Conservation (phyloP, 2,888 invertebrate species). For the Sturmia bella region DNA sequence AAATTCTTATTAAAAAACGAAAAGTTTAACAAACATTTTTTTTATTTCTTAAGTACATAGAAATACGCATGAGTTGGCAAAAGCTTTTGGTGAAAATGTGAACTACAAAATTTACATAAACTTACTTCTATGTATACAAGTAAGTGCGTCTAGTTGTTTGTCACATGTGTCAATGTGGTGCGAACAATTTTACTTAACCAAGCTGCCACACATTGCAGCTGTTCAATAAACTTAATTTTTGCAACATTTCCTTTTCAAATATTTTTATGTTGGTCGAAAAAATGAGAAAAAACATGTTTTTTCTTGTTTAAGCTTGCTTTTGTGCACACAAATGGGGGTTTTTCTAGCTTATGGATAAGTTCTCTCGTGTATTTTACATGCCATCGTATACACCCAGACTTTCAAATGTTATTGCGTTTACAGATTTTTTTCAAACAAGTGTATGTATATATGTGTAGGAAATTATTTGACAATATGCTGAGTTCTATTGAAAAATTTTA, state of each 20-base stretch:
- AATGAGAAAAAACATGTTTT: constrained; percentile 1
- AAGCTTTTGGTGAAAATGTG: constrained; percentile 60
- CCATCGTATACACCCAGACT: constrained; percentile 3
- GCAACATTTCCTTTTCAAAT: not conserved
- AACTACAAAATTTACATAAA: constrained; percentile 4
- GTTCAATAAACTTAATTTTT: constrained; percentile 60
- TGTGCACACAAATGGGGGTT: constrained; percentile 34
- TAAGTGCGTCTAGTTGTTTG: not conserved
- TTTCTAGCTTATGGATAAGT: constrained; percentile 45
- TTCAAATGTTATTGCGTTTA: no score
- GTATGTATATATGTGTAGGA: not conserved
- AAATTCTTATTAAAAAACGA: constrained; percentile 41
- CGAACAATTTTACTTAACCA: constrained; percentile 60
- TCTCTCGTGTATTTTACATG: constrained; percentile 46
- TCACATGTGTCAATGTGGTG: constrained; percentile 53
- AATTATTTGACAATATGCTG: constrained; percentile 17
- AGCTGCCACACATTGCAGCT: constrained; percentile 66
- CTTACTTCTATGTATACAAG: not conserved
- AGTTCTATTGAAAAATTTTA: constrained; percentile 47
- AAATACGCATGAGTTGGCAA: constrained; percentile 64
- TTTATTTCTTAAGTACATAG: constrained; percentile 39
- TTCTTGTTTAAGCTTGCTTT: constrained; percentile 47
- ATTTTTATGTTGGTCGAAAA: constrained; percentile 23
- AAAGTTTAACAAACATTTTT: constrained; percentile 31
- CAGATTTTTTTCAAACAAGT: not conserved